Conservation (phyloP, 1,140 invertebrate species). For the Aphis gossypii region DNA sequence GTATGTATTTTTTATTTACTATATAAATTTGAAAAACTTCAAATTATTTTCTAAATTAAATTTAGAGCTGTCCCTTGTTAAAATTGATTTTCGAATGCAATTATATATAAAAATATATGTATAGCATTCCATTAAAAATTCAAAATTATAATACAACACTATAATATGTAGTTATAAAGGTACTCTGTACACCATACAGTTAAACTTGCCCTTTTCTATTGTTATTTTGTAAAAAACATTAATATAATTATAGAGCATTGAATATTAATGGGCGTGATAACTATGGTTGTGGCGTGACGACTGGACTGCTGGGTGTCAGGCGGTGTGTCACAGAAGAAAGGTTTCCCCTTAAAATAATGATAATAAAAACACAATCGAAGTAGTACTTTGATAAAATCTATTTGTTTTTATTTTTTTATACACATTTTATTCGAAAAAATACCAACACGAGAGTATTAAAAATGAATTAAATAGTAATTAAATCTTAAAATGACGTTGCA, state of each 20-base stretch:
- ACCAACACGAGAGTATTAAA: slow-evolving; percentile 5
- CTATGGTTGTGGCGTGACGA: slow-evolving; percentile 9
- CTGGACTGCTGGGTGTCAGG: background rate
- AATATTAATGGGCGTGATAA: slow-evolving; percentile 1
- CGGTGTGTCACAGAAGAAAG: background rate
- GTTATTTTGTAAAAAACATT: slow-evolving; percentile 18
- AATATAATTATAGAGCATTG: slow-evolving; percentile 13
- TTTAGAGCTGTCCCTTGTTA: too few species aligned
- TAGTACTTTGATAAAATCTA: slow-evolving; percentile 13
- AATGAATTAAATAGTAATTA: slow-evolving; percentile 20
- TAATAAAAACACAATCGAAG: slow-evolving; percentile 11
- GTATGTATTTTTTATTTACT: too few species aligned
- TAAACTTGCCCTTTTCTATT: background rate
- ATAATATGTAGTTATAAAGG: background rate
- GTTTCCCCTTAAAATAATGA: slow-evolving; percentile 9
- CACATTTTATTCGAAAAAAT: background rate
- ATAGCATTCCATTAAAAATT: background rate
- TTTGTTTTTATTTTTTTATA: slow-evolving; percentile 4
- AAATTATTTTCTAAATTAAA: too few species aligned
- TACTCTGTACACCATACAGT: background rate
- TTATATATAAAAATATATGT: background rate
- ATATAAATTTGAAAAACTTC: background rate
- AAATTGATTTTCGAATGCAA: background rate
- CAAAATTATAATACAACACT: background rate
- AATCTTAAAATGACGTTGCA: background rate